Conservation (phyloP, 2,888 invertebrate species). For the Cheilosia vulpina region DNA sequence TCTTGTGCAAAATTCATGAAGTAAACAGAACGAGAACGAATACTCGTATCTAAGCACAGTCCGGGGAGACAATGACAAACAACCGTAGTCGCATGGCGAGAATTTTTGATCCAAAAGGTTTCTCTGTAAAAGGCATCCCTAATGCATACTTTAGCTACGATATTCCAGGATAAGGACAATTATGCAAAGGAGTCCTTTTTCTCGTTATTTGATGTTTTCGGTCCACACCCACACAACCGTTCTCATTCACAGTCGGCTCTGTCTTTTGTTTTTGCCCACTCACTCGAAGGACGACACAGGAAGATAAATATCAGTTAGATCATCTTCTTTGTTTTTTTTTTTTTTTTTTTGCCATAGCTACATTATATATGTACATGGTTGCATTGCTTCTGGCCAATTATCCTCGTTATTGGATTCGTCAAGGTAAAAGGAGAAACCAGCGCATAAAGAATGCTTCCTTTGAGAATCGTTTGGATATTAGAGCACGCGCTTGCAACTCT, state of each 20-base stretch:
- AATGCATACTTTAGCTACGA: slow-evolving; percentile 64
- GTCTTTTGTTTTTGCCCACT: slow-evolving; percentile 63
- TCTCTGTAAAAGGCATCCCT: slow-evolving; percentile 46
- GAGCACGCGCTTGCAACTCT: slow-evolving; percentile 3
- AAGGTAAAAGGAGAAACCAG: slow-evolving; percentile 44
- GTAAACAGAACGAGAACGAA: slow-evolving; percentile 40
- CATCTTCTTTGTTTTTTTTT: no score
- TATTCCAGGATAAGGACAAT: slow-evolving; percentile 62
- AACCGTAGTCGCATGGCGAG: slow-evolving; percentile 1
- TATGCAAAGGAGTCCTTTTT: slow-evolving; percentile 53
- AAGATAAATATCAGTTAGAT: slow-evolving; percentile 41
- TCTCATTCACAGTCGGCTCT: slow-evolving; percentile 27
- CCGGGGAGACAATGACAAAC: slow-evolving; percentile 7
- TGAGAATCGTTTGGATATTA: slow-evolving; percentile 35
- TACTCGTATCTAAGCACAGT: slow-evolving; percentile 28
- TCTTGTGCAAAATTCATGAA: slow-evolving; percentile 63
- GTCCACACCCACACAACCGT: background rate
- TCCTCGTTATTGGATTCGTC: slow-evolving; percentile 67
- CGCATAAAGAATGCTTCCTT: slow-evolving; percentile 54
- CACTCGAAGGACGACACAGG: slow-evolving; percentile 60
- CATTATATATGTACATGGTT: background rate
- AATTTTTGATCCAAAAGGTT: slow-evolving; percentile 49
- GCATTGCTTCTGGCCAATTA: slow-evolving; percentile 66
- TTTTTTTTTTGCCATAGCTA: background rate
- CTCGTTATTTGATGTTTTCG: slow-evolving; percentile 23